Evolutionary conservation across 2,888 invertebrate species (phyloP).

Genomic region (Harpalus rufipes): DNA sequence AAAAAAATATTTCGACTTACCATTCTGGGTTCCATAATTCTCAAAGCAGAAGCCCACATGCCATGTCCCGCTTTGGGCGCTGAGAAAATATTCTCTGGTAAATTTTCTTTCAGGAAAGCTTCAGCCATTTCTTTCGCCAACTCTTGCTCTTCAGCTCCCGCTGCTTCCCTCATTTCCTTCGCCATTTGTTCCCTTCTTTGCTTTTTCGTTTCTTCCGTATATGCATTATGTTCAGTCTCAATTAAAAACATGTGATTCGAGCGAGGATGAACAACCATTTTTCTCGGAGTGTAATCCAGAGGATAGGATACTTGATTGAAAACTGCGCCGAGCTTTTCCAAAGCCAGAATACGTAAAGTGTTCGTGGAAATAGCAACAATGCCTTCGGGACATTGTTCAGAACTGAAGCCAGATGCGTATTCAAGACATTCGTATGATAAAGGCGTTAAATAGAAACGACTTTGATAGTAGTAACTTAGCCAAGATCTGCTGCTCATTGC

Average conservation of each 20-base stretch:
- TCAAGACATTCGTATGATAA: slow-evolving; percentile 97
- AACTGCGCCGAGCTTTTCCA: slow-evolving; percentile 98
- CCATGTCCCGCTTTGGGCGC: slow-evolving; percentile 97
- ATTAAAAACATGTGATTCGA: slow-evolving; percentile 93
- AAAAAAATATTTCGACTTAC: slow-evolving; percentile 65
- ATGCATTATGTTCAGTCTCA: slow-evolving; percentile 99
- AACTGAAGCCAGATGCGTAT: slow-evolving; percentile 97
- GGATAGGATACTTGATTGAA: slow-evolving; percentile 97
- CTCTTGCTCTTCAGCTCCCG: slow-evolving; percentile 96
- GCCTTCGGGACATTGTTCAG: slow-evolving; percentile 99
- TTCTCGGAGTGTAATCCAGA: slow-evolving; percentile 96
- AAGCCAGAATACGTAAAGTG: slow-evolving; percentile 96
- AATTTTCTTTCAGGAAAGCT: slow-evolving; percentile 95
- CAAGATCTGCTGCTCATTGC: slow-evolving; percentile 99
- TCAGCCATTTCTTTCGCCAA: slow-evolving; percentile 98
- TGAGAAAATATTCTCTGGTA: slow-evolving; percentile 96
- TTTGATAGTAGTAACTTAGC: slow-evolving; percentile 99
- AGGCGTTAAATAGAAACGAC: slow-evolving; percentile 96
- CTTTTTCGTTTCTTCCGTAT: slow-evolving; percentile 97
- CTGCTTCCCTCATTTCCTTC: slow-evolving; percentile 98
- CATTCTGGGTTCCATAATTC: slow-evolving; percentile 91
- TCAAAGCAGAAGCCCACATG: slow-evolving; percentile 96
- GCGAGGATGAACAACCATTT: slow-evolving; percentile 95
- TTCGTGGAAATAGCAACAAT: slow-evolving; percentile 99
- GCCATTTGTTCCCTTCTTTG: slow-evolving; percentile 96